phyloP scores from a whole-genome alignment of 1,140 invertebrate species.

The Goniozus legneri region DNA sequence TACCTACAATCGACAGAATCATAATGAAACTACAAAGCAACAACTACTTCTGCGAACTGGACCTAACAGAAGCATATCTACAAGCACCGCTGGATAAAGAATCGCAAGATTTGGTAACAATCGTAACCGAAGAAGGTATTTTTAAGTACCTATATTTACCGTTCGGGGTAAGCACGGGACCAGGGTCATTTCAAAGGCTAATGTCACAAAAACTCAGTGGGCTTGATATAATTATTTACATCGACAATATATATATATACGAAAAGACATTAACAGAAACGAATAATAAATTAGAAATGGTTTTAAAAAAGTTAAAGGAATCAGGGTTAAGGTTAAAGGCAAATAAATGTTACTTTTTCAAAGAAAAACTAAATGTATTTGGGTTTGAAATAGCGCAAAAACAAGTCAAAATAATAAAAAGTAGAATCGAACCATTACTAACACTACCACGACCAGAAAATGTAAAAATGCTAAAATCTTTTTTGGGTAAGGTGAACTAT shows the following conservation, averaged over 20 bases:
- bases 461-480: neutral
- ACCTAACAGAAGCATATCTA: conserved; percentile 13
- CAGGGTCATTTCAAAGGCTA: conserved; percentile 14
- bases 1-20: conserved; percentile 9
- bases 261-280: neutral
- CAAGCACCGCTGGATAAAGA: conserved; percentile 9
- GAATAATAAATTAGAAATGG: neutral
- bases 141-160: conserved; percentile 10
- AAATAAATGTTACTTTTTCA: neutral
- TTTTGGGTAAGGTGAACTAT: conserved; percentile 7
- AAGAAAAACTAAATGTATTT: neutral
- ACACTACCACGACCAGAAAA: neutral
- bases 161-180: conserved; percentile 10
- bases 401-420: neutral
- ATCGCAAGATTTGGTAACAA: conserved; percentile 10
- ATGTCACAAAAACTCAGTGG: conserved; percentile 10
- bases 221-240: neutral
- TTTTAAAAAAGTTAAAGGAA: neutral
- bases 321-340: neutral
- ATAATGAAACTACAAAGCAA: conserved; percentile 2
- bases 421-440: neutral
- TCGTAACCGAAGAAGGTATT: conserved; percentile 12
- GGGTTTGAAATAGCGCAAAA: neutral
- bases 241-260: conserved; percentile 1
- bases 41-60: conserved; percentile 11